Evolutionary conservation across 2,113 vertebrate genomes (phyloP).

Genomic region (Scomber scombrus): DNA sequence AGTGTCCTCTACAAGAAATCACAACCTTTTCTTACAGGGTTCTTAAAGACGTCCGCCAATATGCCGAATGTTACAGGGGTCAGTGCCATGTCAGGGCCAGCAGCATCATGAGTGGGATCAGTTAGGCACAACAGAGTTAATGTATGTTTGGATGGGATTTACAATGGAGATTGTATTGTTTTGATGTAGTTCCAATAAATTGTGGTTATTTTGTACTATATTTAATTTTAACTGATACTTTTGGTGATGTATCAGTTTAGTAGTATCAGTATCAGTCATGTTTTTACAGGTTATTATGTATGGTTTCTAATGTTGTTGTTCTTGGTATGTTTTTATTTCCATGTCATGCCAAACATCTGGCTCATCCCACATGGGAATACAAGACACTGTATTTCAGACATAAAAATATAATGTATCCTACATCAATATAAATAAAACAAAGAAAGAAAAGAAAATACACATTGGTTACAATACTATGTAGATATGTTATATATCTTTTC

Average conservation of each 20-base stretch:
- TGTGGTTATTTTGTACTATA: background rate
- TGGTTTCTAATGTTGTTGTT: background rate
- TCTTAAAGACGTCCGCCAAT: conserved; percentile 29
- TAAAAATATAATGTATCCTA: too few species aligned
- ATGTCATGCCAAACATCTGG: background rate
- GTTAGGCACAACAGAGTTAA: background rate
- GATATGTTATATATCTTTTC: background rate
- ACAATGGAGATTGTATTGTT: background rate
- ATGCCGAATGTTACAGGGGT: background rate
- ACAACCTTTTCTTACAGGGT: conserved; percentile 36
- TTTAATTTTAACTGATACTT: background rate
- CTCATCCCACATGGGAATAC: background rate
- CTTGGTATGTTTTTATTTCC: background rate
- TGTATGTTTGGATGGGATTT: conserved; percentile 2
- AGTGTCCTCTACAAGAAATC: conserved; percentile 24
- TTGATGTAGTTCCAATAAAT: background rate
- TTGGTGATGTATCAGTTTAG: too few species aligned
- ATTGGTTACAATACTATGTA: background rate
- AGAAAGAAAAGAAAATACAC: background rate
- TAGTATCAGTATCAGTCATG: background rate
- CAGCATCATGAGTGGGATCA: background rate
- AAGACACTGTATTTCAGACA: too few species aligned
- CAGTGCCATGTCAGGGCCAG: background rate
- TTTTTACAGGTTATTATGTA: background rate
- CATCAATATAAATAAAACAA: too few species aligned